Conservation (phyloP, 2,888 invertebrate genomes). For the Xestobium rufovillosum region DNA sequence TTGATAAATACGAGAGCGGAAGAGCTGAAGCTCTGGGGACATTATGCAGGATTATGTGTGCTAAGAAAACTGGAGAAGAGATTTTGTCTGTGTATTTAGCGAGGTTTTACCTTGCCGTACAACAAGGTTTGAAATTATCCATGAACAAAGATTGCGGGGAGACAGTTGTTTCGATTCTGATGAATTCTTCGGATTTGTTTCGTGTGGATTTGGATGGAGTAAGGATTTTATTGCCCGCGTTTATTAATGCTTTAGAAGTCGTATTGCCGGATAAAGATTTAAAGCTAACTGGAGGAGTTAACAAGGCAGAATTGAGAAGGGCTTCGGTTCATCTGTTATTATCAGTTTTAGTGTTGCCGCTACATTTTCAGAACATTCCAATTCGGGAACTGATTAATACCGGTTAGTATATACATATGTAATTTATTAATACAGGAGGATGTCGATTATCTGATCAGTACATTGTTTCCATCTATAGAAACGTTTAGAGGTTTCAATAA, state of each 20-base stretch:
- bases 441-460: slow-evolving; percentile 3
- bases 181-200: slow-evolving; percentile 82
- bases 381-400: slow-evolving; percentile 64
- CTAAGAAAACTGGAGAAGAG: slow-evolving; percentile 90
- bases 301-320: slow-evolving; percentile 73
- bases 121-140: slow-evolving; percentile 63
- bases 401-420: slow-evolving; percentile 31
- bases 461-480: not conserved
- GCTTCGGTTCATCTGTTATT: slow-evolving; percentile 87
- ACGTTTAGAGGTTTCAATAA: too few relatives aligned
- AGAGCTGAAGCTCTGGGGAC: slow-evolving; percentile 93
- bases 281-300: slow-evolving; percentile 64
- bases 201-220: slow-evolving; percentile 88
- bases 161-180: slow-evolving; percentile 79
- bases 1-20: slow-evolving; percentile 75
- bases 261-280: slow-evolving; percentile 82
- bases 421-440: too few relatives aligned
- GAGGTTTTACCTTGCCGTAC: slow-evolving; percentile 85
- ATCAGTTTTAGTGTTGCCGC: slow-evolving; percentile 85
- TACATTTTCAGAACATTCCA: slow-evolving; percentile 77
- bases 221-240: slow-evolving; percentile 81
- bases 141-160: slow-evolving; percentile 56
- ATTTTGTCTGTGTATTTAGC: slow-evolving; percentile 90
- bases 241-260: slow-evolving; percentile 83
- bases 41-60: slow-evolving; percentile 90